A percentile compares a stretch with the other conserved stretches of the same genome.
Conservation (phyloP, 2,113 vertebrate species). For the Anthoscopus minutus region DNA sequence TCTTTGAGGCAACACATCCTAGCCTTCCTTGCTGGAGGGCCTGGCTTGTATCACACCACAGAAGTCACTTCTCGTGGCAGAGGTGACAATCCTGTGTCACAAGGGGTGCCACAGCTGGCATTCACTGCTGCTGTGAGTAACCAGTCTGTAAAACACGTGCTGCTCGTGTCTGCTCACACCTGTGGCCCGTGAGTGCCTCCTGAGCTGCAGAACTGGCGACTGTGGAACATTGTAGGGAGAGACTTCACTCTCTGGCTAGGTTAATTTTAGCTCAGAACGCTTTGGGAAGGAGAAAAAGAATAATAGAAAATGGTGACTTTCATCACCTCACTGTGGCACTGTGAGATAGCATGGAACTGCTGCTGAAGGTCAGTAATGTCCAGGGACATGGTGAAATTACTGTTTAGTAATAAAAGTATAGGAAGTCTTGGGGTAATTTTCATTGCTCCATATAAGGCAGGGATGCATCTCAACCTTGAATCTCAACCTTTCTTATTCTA, state of each 20-base stretch:
- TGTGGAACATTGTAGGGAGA: background rate
- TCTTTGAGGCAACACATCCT: rapidly evolving
- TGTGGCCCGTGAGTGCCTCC: background rate
- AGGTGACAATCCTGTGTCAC: background rate
- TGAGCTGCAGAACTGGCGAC: background rate
- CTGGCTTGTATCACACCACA: background rate
- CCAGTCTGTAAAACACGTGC: background rate
- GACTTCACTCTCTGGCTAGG: background rate
- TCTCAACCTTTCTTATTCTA: background rate
- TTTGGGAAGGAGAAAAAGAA: background rate
- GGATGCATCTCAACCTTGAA: background rate
- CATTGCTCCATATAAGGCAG: background rate
- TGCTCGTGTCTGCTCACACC: rapidly evolving
- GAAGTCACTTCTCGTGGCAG: background rate
- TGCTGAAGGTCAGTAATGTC: background rate
- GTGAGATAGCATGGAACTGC: background rate
- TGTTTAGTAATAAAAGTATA: background rate
- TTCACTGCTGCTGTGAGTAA: background rate
- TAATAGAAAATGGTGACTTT: background rate
- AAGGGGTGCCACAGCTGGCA: background rate
- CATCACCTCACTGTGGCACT: background rate
- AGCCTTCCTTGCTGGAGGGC: background rate
- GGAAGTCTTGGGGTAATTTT: background rate
- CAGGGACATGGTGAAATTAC: background rate
- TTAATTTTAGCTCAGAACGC: background rate